phyloP scores from a whole-genome alignment of 1,140 invertebrate species.

The Apis florea region DNA sequence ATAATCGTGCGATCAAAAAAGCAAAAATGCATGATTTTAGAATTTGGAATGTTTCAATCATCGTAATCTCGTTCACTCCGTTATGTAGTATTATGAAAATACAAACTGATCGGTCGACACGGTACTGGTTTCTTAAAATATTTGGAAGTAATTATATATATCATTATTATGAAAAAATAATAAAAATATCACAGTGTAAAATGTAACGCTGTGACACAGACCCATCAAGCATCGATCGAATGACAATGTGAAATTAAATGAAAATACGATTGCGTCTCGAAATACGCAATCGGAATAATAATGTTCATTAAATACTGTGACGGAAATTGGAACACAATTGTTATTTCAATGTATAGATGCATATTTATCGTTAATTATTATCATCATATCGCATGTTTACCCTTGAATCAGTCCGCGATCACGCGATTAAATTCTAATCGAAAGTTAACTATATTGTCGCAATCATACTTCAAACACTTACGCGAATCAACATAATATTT shows the following conservation, averaged over 20 bases:
- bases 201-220: conserved; percentile 73
- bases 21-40: background rate
- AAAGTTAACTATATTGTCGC: conserved; percentile 60
- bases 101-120: conserved; percentile 50
- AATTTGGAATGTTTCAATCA: conserved; percentile 47
- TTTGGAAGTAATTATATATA: conserved; percentile 36
- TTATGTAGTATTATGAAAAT: conserved; percentile 29
- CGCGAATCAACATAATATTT: conserved; percentile 50
- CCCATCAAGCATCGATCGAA: conserved; percentile 63
- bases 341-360: conserved; percentile 46
- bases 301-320: conserved; percentile 33
- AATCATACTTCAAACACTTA: conserved; percentile 67
- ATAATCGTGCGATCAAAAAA: conserved; percentile 16
- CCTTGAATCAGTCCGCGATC: conserved; percentile 67
- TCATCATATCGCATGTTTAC: conserved; percentile 53
- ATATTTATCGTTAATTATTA: conserved; percentile 59
- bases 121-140: conserved; percentile 34
- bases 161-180: conserved; percentile 53
- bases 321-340: conserved; percentile 43
- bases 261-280: conserved; percentile 54
- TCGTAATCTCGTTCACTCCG: conserved; percentile 45
- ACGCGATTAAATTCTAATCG: conserved; percentile 67
- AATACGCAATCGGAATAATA: conserved; percentile 39
- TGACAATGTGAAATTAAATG: conserved; percentile 51
- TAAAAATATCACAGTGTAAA: conserved; percentile 75